phyloP scores from a whole-genome alignment of 2,113 vertebrate species.

The Hucho hucho region DNA sequence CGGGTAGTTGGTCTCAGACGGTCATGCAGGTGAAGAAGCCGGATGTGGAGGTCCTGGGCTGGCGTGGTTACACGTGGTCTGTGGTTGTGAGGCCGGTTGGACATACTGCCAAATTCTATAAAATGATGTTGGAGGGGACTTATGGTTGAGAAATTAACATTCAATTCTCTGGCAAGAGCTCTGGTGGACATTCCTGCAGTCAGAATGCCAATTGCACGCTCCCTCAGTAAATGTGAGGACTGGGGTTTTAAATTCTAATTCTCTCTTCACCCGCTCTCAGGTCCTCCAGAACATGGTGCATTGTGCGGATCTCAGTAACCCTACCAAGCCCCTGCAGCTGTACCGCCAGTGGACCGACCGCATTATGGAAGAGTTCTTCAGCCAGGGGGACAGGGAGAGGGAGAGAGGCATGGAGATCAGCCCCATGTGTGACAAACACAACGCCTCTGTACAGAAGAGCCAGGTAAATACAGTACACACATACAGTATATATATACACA shows the following conservation, averaged over 20 bases:
- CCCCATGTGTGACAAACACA: constrained; percentile 92
- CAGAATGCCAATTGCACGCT: too few relatives aligned
- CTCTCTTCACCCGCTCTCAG: constrained; percentile 47
- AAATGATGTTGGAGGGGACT: too few relatives aligned
- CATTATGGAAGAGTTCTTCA: constrained; percentile 90
- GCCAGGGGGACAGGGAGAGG: constrained; percentile 84
- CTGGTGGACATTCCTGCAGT: too few relatives aligned
- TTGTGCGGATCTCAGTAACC: constrained; percentile 88
- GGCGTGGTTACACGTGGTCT: too few relatives aligned
- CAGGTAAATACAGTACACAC: constrained; percentile 70
- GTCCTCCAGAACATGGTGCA: constrained; percentile 92
- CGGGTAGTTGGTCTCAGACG: too few relatives aligned
- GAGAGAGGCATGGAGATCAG: constrained; percentile 89
- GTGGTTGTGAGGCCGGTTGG: too few relatives aligned
- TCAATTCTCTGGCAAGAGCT: too few relatives aligned
- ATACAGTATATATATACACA: not conserved
- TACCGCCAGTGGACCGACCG: constrained; percentile 88
- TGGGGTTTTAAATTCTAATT: not conserved
- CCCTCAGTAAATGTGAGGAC: too few relatives aligned
- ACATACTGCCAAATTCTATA: too few relatives aligned
- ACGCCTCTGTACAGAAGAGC: constrained; percentile 86
- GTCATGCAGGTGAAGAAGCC: too few relatives aligned
- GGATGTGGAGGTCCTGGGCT: too few relatives aligned
- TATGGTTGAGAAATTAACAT: too few relatives aligned
- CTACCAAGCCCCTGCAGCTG: constrained; percentile 83